These are phyloP conservation scores for Nasonia oneida DNA, from an alignment of 2,888 invertebrate species.

Conservation along the genomic window DNA sequence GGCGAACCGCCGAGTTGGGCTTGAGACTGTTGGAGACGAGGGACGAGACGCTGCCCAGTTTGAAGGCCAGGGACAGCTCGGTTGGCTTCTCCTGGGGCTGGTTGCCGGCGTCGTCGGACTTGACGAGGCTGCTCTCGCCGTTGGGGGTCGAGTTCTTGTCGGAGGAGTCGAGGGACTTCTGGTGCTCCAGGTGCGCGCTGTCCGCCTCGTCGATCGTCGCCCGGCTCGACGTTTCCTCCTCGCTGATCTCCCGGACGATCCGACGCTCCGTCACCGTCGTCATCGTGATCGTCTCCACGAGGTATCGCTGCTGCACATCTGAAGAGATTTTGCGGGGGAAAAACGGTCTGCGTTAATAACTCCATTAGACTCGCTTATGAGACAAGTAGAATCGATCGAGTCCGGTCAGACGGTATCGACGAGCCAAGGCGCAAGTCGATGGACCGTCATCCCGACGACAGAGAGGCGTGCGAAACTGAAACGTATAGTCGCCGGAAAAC, in stretches of 20 bases:
- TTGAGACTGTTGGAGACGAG: slow-evolving; percentile 82
- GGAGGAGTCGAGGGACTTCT: slow-evolving; percentile 58
- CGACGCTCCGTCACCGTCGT: slow-evolving; percentile 85
- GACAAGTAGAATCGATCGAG: too few relatives aligned
- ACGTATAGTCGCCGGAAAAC: too few relatives aligned
- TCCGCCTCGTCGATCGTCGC: slow-evolving; percentile 66
- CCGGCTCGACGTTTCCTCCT: slow-evolving; percentile 70
- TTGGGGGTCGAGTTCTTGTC: slow-evolving; percentile 52
- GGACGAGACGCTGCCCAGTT: slow-evolving; percentile 81
- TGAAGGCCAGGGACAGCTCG: slow-evolving; percentile 82
- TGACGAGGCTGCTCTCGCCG: not conserved
- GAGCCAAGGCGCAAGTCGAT: too few relatives aligned
- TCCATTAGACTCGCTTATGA: not conserved
- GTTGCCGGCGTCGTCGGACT: not conserved
- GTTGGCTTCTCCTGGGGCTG: slow-evolving; percentile 64
- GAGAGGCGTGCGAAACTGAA: too few relatives aligned
- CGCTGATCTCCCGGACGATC: slow-evolving; percentile 81
- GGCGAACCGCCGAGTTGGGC: slow-evolving; percentile 91
- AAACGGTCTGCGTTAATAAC: not conserved
- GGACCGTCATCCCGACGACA: too few relatives aligned
- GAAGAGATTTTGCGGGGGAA: slow-evolving; percentile 44
- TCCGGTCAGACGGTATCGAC: too few relatives aligned
- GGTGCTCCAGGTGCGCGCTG: slow-evolving; percentile 37
- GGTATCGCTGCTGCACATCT: slow-evolving; percentile 80
- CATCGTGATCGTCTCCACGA: slow-evolving; percentile 86